Evolutionary conservation across 1,140 invertebrate genomes (phyloP), one percentile per base, ranked within the genome.

Genomic region (Drosophila kikkawai): DNA sequence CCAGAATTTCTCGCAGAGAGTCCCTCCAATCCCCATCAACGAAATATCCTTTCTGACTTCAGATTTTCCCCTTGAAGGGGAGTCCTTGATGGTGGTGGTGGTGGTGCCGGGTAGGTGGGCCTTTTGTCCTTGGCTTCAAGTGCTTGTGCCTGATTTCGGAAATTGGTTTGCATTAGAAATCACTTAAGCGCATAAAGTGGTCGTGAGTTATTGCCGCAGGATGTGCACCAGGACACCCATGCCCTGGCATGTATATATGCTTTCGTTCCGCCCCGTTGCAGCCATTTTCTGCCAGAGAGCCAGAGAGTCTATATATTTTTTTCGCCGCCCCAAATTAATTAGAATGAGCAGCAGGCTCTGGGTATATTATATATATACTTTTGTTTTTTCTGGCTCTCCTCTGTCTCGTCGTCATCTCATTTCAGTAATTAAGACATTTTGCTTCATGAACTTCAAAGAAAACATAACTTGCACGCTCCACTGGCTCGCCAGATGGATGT

Each of bases 151-250:
- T 90, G 85, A 88, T 90, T 88, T 88, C 85, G 85, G 85, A 88
- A 88, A 88, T 88, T 88, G 85, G 85, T 90, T 88, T 88, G 85
- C 85, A 88, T 88, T 88, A 88, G 85, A 88, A 88, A 88, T 88
- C 85, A 88, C 85, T 88, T 88, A 88, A 90, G 85, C 85, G 85
- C 85, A 88, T 88, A 84, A 88, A 88, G 81, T 90, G 85, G 85
- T 88, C 73, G 76, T 90, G 85, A 88, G 85, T 88, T 88, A 88
- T 88, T 81, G 85, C 85, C 85, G 69, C 81, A 88, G 85, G 85
- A 88, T 88, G 85, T 87, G 83, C 74, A 80, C 71, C 76, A 80
- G 51, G 64, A 61, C 75, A 77, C 75, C 45, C 51, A 41, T 42
- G 55, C 51, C 26, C 26, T 45, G 36, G 32, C 19, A 19, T 34